Evolutionary conservation across 2,888 invertebrate species (phyloP).

Genomic region (Crocallis elinguaria): DNA sequence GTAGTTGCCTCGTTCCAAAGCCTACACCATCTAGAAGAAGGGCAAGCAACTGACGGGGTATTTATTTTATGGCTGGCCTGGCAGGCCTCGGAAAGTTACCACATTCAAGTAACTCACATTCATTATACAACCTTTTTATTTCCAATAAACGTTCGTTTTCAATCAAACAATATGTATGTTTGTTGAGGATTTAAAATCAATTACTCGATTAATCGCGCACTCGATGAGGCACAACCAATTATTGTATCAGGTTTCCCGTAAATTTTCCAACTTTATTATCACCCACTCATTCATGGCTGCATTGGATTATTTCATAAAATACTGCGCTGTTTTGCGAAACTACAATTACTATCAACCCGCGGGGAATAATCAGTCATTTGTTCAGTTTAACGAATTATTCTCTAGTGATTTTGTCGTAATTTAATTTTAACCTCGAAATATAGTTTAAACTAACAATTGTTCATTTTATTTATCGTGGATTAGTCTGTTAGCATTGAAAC

Average conservation of each 20-base stretch:
- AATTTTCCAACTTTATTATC: conserved; percentile 5
- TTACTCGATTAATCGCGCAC: not conserved
- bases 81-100: not conserved
- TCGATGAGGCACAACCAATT: not conserved
- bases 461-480: too few species aligned
- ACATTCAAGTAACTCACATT: too few species aligned
- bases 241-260: not conserved
- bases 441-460: too few species aligned
- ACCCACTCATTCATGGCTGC: not conserved
- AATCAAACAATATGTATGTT: not conserved
- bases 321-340: conserved; percentile 5
- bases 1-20: too few species aligned
- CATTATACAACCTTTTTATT: too few species aligned
- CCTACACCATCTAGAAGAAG: too few species aligned
- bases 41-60: too few species aligned
- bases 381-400: conserved; percentile 30
- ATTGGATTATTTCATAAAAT: conserved; percentile 15
- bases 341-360: conserved; percentile 29
- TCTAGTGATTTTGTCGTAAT: conserved; percentile 25
- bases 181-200: not conserved
- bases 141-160: too few species aligned
- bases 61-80: not conserved
- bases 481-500: too few species aligned
- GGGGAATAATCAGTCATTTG: conserved; percentile 40
- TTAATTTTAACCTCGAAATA: conserved; percentile 16